Percentiles rank a stretch among this genome's conserved stretches.
Conservation (phyloP, 2,797 vertebrate species). For the Sebastes vulpes region DNA sequence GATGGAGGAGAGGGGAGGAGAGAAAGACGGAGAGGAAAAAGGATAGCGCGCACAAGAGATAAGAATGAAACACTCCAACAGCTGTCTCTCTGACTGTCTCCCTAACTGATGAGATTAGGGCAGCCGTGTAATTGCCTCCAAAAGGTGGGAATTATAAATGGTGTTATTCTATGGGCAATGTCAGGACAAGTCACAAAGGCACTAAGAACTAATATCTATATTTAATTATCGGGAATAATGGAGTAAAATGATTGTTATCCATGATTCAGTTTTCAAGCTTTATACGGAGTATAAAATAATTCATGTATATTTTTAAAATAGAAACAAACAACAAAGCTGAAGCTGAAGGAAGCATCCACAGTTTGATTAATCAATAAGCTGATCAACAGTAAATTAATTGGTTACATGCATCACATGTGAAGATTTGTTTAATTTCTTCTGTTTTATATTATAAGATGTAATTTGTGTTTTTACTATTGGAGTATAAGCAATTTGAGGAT, state of each 20-base stretch:
- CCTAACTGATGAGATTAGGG: constrained; percentile 81
- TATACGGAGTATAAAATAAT: background rate
- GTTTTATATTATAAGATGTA: background rate
- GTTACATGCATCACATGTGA: background rate
- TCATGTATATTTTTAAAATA: background rate
- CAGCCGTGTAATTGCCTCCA: constrained; percentile 78
- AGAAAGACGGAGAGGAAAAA: constrained; percentile 52
- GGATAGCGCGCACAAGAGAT: constrained; percentile 67
- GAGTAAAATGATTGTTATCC: background rate
- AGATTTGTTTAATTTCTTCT: background rate
- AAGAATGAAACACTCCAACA: constrained; percentile 78
- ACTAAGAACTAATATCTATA: background rate
- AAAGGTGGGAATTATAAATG: constrained; percentile 71
- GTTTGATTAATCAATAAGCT: background rate
- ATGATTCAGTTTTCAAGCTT: background rate
- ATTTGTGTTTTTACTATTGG: background rate
- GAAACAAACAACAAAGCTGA: no score
- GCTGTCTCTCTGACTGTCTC: constrained; percentile 78
- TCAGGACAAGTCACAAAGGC: constrained; percentile 16
- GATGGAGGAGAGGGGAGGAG: constrained; percentile 76
- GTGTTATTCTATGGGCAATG: constrained; percentile 48
- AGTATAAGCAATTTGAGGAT: background rate
- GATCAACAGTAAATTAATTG: background rate
- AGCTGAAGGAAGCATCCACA: background rate
- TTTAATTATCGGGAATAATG: background rate